A percentile compares a stretch with the other conserved stretches of the same genome.
Evolutionary conservation across 2,797 vertebrate species (phyloP).

Genomic region (Gymnopithys bicolor): DNA sequence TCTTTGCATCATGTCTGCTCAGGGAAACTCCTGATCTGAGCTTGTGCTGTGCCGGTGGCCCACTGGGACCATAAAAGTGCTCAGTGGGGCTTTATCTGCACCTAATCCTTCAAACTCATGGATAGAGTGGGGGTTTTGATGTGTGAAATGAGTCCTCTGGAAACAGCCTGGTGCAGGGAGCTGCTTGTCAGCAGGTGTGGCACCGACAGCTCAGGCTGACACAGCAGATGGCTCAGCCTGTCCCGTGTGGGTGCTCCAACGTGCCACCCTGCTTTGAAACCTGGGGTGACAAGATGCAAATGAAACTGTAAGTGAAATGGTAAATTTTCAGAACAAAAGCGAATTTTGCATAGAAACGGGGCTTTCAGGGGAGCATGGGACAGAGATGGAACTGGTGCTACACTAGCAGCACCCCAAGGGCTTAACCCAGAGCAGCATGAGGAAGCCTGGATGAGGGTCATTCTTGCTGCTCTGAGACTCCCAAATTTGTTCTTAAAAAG

Average conservation of each 20-base stretch:
- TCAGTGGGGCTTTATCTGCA: background rate
- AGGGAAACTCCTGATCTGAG: background rate
- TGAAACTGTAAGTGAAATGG: background rate
- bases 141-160: background rate
- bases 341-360: background rate
- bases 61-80: background rate
- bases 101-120: background rate
- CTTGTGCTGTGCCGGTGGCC: background rate
- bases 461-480: background rate
- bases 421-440: background rate
- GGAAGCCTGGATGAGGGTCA: background rate
- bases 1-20: background rate
- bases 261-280: background rate
- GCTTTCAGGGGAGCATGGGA: background rate
- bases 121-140: background rate
- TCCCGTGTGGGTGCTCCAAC: rapidly evolving
- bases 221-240: background rate
- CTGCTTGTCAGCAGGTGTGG: background rate
- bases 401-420: background rate
- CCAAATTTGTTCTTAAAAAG: background rate
- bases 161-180: background rate
- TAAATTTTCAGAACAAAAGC: background rate
- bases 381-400: background rate
- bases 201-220: background rate
- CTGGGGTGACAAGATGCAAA: background rate